phyloP scores from a whole-genome alignment of 2,888 invertebrate genomes.

The Galeruca laticollis region DNA sequence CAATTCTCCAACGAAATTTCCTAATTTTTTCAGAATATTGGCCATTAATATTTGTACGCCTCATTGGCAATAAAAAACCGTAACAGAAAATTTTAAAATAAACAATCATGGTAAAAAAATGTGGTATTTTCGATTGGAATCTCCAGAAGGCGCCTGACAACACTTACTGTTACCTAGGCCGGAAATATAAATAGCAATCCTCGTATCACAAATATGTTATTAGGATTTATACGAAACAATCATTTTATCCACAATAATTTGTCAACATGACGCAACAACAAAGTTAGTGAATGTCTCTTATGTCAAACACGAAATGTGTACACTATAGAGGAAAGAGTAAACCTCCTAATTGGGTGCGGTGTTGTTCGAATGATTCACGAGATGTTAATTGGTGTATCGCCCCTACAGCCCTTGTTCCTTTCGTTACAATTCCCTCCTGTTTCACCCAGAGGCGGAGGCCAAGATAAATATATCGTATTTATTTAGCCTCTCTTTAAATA shows the following conservation, averaged over 20 bases:
- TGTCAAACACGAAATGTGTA: constrained; percentile 45
- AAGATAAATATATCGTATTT: not conserved
- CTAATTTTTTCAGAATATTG: too few relatives aligned
- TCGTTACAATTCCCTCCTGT: constrained; percentile 46
- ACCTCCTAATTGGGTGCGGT: constrained; percentile 63
- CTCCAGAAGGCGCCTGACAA: too few relatives aligned
- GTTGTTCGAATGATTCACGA: constrained; percentile 64
- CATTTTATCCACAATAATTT: not conserved
- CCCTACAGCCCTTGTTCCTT: constrained; percentile 51
- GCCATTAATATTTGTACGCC: too few relatives aligned
- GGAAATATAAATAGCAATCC: not conserved
- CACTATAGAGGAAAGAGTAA: constrained; percentile 54
- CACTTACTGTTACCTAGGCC: not conserved
- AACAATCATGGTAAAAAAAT: too few relatives aligned
- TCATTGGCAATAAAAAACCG: too few relatives aligned
- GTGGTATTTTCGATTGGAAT: too few relatives aligned
- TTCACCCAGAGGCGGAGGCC: constrained; percentile 43
- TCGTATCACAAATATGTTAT: too few relatives aligned
- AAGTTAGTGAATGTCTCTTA: not conserved
- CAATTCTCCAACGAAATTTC: too few relatives aligned
- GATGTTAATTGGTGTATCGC: constrained; percentile 64
- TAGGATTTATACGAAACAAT: not conserved
- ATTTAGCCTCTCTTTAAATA: not conserved
- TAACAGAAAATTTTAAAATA: too few relatives aligned
- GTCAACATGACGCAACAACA: not conserved